Evolutionary conservation across 2,797 vertebrate species (phyloP), one percentile per base, ranked within the genome.

Genomic region (Antennarius maculatus): DNA sequence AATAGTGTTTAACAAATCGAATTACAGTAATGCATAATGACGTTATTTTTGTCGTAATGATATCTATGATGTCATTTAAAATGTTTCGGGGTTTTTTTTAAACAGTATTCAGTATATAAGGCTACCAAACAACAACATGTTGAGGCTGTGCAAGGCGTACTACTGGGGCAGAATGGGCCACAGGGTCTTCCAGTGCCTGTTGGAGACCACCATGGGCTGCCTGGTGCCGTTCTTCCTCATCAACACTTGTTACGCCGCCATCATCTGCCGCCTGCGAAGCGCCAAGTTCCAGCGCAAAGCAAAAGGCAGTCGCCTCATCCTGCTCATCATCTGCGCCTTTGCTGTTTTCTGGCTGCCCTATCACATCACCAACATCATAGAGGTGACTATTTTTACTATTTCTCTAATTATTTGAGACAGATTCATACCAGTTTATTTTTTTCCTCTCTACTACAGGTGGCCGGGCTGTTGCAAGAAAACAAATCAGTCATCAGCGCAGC

Each of bases 261-360:
- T 96, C 5, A 66, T 94, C 65, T 90, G 87, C 31, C 86, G 93
- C 2, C 88, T 97, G 50, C 85, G 70, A 27, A 90, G 74, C 0
- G 92, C 93, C 56, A 93, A 88, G 81, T 95, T 96, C 87, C 90
- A 92, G 23, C 87, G 87, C 48, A 82, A 71, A 3, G 88, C 63
- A 5, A 87, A 91, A 54, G 91, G 94, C 1, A 94, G 87, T 69
- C 88, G 94, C 17, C 93, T 96, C 73, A 95, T 97, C 78, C 81
- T 88, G 50, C 42, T 95, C 58, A 95, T 97, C 79, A 87, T 97
- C 39, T 23, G 66, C 0, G 80, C 94, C 52, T 97, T 97, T 17
- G 76, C 88, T 0, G 0, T 90, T 0, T 96, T 96, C 88, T 97
- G 96, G 96, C 66, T 95, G 72, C 96, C 96, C 12, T 97, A 96